Conservation (phyloP, 2,888 invertebrate genomes). For the Drosophila maculinotata region DNA sequence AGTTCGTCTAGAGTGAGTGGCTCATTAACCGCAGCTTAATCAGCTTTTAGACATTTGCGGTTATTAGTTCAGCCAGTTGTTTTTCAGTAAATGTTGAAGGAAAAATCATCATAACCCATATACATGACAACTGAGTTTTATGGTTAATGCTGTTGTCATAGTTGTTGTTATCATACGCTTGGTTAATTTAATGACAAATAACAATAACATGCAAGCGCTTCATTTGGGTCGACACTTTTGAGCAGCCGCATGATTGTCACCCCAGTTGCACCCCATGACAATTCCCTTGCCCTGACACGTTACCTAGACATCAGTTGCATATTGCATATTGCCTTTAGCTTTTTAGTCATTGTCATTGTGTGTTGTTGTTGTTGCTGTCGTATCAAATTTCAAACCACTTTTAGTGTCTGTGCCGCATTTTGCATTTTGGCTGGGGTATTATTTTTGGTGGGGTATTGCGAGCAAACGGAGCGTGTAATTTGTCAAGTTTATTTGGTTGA, state of each 20-base stretch:
- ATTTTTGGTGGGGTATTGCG: conserved; percentile 13
- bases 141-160: conserved; percentile 6
- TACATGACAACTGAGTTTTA: conserved; percentile 16
- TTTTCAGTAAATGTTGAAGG: too few species aligned
- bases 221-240: conserved; percentile 22
- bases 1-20: conserved; percentile 26
- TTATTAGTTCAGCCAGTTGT: conserved; percentile 76
- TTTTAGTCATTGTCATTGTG: conserved; percentile 4
- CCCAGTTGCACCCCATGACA: conserved; percentile 15
- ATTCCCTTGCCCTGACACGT: too few species aligned
- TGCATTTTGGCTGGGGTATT: conserved; percentile 16
- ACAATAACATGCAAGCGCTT: conserved; percentile 9
- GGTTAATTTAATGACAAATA: conserved; percentile 48
- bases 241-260: conserved; percentile 19
- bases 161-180: conserved; percentile 50
- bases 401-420: too few species aligned
- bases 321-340: conserved; percentile 29
- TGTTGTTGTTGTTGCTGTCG: conserved; percentile 9
- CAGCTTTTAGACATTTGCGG: conserved; percentile 67
- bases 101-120: conserved; percentile 21
- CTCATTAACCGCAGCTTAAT: conserved; percentile 80
- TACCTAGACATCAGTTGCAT: conserved; percentile 27
- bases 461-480: conserved; percentile 71
- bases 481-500: conserved; percentile 79
- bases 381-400: conserved; percentile 58